Conservation (phyloP, 2,888 invertebrate genomes). For the Apamea monoglypha region DNA sequence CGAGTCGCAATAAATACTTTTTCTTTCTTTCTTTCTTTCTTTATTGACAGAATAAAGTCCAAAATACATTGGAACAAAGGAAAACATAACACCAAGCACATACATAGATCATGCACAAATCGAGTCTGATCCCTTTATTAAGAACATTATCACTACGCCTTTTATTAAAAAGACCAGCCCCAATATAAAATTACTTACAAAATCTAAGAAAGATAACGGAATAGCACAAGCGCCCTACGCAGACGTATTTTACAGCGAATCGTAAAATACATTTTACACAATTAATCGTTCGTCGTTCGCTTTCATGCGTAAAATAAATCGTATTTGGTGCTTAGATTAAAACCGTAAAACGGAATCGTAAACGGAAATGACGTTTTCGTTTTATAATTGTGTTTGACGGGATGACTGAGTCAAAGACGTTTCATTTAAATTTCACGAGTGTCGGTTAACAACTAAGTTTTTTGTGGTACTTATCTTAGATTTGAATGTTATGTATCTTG, state of each 20-base stretch:
- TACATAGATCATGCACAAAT: not conserved
- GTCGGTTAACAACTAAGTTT: not conserved
- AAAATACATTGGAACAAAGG: not conserved
- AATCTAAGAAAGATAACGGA: conserved; percentile 34
- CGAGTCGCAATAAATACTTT: too few relatives aligned
- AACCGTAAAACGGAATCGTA: conserved; percentile 79
- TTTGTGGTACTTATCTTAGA: not conserved
- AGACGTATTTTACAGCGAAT: conserved; percentile 71
- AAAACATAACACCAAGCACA: not conserved
- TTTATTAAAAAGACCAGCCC: not conserved
- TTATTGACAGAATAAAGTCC: not conserved
- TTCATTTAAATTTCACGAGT: not conserved
- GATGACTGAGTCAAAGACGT: not conserved
- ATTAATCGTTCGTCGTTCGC: conserved; percentile 77
- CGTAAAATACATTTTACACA: conserved; percentile 81
- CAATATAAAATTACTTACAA: conserved; percentile 19
- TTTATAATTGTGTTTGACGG: conserved; percentile 42
- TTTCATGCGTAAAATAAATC: conserved; percentile 72
- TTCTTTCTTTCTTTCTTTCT: too few relatives aligned
- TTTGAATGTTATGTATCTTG: not conserved
- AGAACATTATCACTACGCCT: not conserved
- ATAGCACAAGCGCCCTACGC: conserved; percentile 37
- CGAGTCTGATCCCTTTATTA: not conserved
- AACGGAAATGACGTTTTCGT: conserved; percentile 76
- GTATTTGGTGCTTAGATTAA: conserved; percentile 81